These are phyloP conservation scores for Pteropus alecto DNA, from an alignment of 2,113 vertebrate genomes.

Conservation along the genomic window DNA sequence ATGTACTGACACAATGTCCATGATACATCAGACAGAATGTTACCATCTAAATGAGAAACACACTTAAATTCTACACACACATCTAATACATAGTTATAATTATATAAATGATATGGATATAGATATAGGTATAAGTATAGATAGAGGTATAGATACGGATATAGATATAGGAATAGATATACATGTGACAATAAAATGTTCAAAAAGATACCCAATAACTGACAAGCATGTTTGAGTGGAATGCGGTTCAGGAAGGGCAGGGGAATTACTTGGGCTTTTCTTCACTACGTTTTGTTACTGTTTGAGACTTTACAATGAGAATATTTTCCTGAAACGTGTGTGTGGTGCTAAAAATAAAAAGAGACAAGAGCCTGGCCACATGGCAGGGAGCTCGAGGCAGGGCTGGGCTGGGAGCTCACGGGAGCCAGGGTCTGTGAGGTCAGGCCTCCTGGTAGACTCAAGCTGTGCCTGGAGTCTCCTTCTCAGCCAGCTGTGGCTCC, in stretches of 20 bases:
- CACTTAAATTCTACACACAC: no score
- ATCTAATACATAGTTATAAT: neutral
- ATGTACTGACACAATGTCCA: neutral
- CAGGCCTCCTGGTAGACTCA: neutral
- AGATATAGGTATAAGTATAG: neutral
- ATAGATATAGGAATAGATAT: neutral
- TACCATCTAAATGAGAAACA: neutral
- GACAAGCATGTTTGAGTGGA: neutral
- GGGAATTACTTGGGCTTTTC: neutral
- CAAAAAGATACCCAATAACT: neutral
- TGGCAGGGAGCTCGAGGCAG: neutral
- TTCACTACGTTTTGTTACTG: neutral
- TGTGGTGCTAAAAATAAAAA: neutral
- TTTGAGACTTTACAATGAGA: neutral
- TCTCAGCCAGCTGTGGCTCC: neutral
- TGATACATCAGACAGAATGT: neutral
- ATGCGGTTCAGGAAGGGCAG: neutral
- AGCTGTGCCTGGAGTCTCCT: neutral
- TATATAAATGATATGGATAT: no score
- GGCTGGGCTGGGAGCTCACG: accelerated
- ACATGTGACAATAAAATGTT: neutral
- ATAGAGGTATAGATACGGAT: neutral
- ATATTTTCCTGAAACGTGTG: neutral
- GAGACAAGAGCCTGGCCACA: neutral
- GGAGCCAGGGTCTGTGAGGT: neutral